Evolutionary conservation across 2,888 invertebrate genomes (phyloP).

Genomic region (Pomacea canaliculata): DNA sequence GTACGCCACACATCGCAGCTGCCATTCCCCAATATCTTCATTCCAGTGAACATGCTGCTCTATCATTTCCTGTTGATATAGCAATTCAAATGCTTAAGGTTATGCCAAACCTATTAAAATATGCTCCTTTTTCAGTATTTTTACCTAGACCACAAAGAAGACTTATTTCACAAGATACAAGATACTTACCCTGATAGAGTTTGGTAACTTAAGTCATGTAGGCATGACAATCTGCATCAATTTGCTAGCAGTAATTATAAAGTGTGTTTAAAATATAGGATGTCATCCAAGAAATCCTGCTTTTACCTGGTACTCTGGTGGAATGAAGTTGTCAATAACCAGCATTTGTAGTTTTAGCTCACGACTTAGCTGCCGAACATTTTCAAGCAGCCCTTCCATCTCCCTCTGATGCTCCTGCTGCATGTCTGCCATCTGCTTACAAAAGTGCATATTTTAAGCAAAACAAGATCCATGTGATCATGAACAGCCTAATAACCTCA

Average conservation of each 20-base stretch:
- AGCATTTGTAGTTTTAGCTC: constrained; percentile 92
- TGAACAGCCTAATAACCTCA: no score
- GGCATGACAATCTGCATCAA: no score
- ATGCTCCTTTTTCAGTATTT: no score
- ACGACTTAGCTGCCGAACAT: constrained; percentile 87
- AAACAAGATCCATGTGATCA: not conserved
- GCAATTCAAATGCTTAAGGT: not conserved
- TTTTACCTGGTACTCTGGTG: constrained; percentile 87
- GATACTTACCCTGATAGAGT: no score
- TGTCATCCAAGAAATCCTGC: no score
- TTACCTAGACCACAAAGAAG: no score
- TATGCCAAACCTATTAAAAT: no score
- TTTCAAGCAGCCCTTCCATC: constrained; percentile 95
- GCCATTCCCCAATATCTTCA: constrained; percentile 98
- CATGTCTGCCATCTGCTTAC: constrained; percentile 72
- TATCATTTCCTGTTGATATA: constrained; percentile 79
- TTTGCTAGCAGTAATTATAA: no score
- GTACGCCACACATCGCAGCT: constrained; percentile 96
- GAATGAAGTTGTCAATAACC: constrained; percentile 93
- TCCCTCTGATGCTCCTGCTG: constrained; percentile 96
- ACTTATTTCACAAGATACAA: no score
- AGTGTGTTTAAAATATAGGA: no score
- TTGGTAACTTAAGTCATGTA: no score
- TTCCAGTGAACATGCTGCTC: constrained; percentile 95
- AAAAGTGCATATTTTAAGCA: not conserved